These are phyloP conservation scores for Arion vulgaris DNA, from an alignment of 1,140 invertebrate genomes.

Conservation along the genomic window DNA sequence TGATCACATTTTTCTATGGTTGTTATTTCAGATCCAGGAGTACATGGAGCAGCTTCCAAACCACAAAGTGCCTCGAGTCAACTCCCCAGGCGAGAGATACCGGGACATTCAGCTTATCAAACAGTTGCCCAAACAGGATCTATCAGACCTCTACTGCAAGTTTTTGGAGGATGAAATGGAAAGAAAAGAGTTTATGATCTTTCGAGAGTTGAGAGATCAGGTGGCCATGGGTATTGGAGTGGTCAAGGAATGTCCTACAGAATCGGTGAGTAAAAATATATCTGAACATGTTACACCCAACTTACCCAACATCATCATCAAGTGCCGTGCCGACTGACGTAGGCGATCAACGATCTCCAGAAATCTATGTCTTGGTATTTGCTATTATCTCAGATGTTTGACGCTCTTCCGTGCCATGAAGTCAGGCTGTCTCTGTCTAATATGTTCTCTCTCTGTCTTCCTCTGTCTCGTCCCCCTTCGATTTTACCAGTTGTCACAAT, in stretches of 20 bases:
- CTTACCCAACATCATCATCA: no score
- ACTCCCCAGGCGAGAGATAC: constrained; percentile 94
- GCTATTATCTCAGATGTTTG: no score
- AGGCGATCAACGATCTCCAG: no score
- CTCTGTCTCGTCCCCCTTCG: no score
- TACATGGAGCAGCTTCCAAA: constrained; percentile 97
- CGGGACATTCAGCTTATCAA: constrained; percentile 88
- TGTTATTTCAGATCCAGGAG: constrained; percentile 91
- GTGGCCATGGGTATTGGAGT: constrained; percentile 95
- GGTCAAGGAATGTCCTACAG: constrained; percentile 74
- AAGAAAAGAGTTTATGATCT: constrained; percentile 90
- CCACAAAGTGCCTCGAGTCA: constrained; percentile 96
- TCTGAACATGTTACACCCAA: no score
- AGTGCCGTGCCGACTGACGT: no score
- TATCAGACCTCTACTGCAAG: constrained; percentile 90
- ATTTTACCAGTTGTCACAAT: no score
- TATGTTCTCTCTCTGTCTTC: no score
- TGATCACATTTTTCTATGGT: no score
- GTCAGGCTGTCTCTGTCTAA: no score
- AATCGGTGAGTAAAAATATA: constrained; percentile 46
- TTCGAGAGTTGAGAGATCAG: constrained; percentile 90
- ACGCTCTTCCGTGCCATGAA: no score
- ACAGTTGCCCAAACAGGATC: constrained; percentile 95
- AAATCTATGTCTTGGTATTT: no score
- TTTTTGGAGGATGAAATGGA: constrained; percentile 88